These are phyloP conservation scores for Tachypleus tridentatus DNA, from an alignment of 1,140 invertebrate species.

Conservation along the genomic window DNA sequence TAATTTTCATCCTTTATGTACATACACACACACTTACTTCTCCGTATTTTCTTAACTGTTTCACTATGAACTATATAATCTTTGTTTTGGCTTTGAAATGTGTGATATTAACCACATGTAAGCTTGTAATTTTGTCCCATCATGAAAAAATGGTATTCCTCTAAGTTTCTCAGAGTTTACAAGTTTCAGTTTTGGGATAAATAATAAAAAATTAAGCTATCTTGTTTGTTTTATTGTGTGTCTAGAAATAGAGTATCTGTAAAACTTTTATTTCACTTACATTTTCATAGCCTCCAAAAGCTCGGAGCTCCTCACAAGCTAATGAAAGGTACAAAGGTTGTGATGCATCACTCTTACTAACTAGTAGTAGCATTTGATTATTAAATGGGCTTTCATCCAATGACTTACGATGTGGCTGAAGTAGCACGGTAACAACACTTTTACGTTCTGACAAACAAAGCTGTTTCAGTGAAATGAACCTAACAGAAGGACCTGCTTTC, in stretches of 20 bases:
- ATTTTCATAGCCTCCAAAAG: conserved; percentile 36
- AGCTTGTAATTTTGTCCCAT: too few relatives aligned
- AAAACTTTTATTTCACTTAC: conserved; percentile 23
- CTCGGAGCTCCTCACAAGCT: conserved; percentile 37
- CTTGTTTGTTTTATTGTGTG: background rate
- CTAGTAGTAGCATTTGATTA: conserved; percentile 34
- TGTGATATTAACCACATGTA: too few relatives aligned
- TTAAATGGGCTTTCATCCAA: conserved; percentile 37
- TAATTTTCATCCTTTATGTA: too few relatives aligned
- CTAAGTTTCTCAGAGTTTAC: too few relatives aligned
- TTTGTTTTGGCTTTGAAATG: too few relatives aligned
- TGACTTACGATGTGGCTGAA: conserved; percentile 31
- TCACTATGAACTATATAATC: too few relatives aligned
- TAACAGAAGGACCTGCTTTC: background rate
- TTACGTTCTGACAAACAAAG: background rate
- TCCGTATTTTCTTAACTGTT: too few relatives aligned
- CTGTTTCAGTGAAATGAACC: background rate
- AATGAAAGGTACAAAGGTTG: conserved; percentile 34
- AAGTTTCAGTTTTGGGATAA: too few relatives aligned
- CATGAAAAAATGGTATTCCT: too few relatives aligned
- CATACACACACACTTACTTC: too few relatives aligned
- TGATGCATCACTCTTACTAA: conserved; percentile 34
- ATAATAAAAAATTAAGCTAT: too few relatives aligned
- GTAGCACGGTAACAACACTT: background rate
- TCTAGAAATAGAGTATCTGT: background rate